A percentile compares a stretch with the other conserved stretches of the same genome.
Conservation (phyloP, 64 coral and sea anemone genomes). For the Porites lutea region DNA sequence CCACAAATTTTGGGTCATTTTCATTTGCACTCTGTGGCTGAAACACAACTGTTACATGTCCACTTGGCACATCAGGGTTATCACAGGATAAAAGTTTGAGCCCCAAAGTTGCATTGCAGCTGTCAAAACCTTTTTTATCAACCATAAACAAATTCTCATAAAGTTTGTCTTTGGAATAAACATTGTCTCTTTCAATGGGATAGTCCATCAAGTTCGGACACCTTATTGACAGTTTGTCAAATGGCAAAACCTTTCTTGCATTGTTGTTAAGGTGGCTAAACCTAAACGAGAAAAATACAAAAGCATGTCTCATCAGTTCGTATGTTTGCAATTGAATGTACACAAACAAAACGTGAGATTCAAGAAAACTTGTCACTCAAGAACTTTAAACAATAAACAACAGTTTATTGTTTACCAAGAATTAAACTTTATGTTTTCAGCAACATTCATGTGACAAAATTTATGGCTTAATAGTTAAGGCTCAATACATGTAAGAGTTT, state of each 20-base stretch:
- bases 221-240: neutral
- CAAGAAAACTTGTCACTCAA: too few relatives aligned
- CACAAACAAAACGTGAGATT: too few relatives aligned
- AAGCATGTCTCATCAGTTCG: neutral
- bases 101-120: conserved; percentile 55
- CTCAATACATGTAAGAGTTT: neutral
- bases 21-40: neutral
- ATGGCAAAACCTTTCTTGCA: conserved; percentile 49
- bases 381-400: too few relatives aligned
- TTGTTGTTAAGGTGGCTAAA: conserved; percentile 26
- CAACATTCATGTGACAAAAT: too few relatives aligned
- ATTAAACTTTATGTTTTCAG: too few relatives aligned
- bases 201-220: conserved; percentile 35
- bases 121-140: conserved; percentile 63
- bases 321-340: neutral
- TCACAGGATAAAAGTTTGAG: conserved; percentile 24
- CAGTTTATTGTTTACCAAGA: too few relatives aligned
- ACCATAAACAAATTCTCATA: conserved; percentile 63
- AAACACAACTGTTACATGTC: neutral
- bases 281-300: conserved; percentile 16
- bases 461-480: too few relatives aligned
- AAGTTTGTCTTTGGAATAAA: conserved; percentile 28
- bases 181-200: neutral
- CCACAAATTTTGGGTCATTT: conserved; percentile 2
- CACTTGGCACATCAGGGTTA: neutral